A percentile compares a stretch with the other conserved stretches of the same genome.
phyloP scores from a whole-genome alignment of 2,113 vertebrate species.

The Callocephalon fimbriatum region DNA sequence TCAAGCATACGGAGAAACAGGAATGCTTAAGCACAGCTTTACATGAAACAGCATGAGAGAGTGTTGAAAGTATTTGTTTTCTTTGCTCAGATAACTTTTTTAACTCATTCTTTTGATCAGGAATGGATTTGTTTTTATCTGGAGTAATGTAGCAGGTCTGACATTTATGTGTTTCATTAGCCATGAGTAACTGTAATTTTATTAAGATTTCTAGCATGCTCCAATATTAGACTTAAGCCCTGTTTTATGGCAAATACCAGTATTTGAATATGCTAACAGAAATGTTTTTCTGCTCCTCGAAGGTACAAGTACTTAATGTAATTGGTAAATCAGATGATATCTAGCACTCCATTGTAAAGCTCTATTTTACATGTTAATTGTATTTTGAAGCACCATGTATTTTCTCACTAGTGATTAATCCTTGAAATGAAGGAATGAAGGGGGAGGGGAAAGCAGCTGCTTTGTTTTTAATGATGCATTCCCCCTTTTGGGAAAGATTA shows the following conservation, averaged over 20 bases:
- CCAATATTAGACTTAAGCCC: neutral
- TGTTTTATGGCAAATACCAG: neutral
- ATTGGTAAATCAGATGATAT: constrained; percentile 55
- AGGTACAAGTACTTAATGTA: neutral
- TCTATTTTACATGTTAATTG: constrained; percentile 58
- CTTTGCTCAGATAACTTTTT: neutral
- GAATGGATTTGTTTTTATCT: neutral
- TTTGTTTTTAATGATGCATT: constrained; percentile 52
- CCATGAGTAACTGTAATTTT: neutral
- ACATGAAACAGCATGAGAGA: neutral
- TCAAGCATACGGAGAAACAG: neutral
- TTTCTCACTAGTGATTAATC: constrained; percentile 63
- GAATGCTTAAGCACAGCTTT: neutral
- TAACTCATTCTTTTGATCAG: neutral
- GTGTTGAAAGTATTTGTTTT: neutral
- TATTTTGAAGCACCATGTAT: constrained; percentile 45
- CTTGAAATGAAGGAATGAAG: constrained; percentile 43
- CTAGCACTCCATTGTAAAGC: constrained; percentile 27
- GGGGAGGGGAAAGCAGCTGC: neutral
- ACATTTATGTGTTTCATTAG: neutral
- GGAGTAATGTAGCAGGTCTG: neutral
- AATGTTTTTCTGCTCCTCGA: constrained; percentile 37
- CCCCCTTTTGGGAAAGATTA: constrained; percentile 41
- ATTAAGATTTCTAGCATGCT: neutral
- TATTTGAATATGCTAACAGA: constrained; percentile 21